Conservation (phyloP, 2,797 vertebrate species). For the Channallabes apus region DNA sequence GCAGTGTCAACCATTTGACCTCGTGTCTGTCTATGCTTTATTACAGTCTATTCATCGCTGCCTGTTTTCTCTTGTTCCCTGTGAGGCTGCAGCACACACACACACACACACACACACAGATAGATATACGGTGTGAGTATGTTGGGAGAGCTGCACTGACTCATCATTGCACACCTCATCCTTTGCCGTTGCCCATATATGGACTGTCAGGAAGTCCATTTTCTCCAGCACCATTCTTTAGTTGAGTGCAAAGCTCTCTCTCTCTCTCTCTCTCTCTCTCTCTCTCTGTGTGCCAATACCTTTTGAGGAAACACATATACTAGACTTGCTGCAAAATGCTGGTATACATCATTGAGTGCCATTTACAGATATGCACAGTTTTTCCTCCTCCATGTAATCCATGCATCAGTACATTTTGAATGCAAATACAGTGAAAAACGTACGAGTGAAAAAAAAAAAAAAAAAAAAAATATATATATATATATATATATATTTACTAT, state of each 20-base stretch:
- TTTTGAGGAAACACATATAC: not conserved
- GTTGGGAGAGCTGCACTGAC: conserved; percentile 64
- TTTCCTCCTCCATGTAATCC: not conserved
- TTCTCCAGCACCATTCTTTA: conserved; percentile 8
- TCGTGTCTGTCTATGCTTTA: conserved; percentile 8
- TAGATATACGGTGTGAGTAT: conserved; percentile 9
- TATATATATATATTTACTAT: no score
- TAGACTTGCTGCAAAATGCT: not conserved
- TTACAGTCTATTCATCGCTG: conserved; percentile 24
- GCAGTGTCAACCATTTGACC: conserved; percentile 11
- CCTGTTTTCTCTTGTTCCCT: no score
- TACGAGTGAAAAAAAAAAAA: no score
- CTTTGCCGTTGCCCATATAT: conserved; percentile 73
- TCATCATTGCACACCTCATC: conserved; percentile 79
- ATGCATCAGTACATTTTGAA: not conserved
- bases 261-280: no score
- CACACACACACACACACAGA: not conserved
- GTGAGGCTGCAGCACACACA: not conserved
- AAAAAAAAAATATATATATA: no score
- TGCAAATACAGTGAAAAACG: no score
- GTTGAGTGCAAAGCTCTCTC: conserved; percentile 5
- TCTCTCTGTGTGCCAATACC: not conserved
- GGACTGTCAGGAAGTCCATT: conserved; percentile 59
- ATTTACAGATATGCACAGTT: conserved; percentile 1
- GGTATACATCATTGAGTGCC: not conserved